Percentiles rank a stretch among this genome's conserved stretches.
Evolutionary conservation across 2,797 vertebrate genomes (phyloP).

Genomic region (Sebastes vulpes): DNA sequence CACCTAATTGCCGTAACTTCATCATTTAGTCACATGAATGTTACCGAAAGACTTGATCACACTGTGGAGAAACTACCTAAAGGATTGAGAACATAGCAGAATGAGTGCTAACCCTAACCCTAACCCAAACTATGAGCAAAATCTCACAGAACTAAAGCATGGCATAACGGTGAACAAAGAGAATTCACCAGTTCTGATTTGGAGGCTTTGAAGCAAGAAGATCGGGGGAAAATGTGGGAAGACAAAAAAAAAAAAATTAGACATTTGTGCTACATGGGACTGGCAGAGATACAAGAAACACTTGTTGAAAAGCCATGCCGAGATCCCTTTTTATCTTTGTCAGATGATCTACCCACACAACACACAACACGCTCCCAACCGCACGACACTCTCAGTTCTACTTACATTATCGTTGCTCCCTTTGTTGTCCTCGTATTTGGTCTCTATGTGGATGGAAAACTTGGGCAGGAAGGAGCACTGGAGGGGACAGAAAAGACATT

Average conservation of each 20-base stretch:
- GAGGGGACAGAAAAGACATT: slow-evolving; percentile 51
- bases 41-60: background rate
- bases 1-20: background rate
- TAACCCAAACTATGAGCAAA: background rate
- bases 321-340: background rate
- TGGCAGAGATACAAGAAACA: background rate
- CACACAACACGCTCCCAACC: background rate
- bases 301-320: background rate
- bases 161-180: slow-evolving; percentile 4
- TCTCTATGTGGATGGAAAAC: slow-evolving; percentile 98
- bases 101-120: background rate
- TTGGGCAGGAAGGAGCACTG: slow-evolving; percentile 97
- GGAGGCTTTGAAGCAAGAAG: background rate
- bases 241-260: background rate
- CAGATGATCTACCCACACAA: background rate
- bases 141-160: background rate
- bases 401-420: slow-evolving; percentile 93
- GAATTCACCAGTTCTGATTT: slow-evolving; percentile 1
- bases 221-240: background rate
- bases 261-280: background rate
- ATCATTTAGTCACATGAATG: background rate
- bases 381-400: slow-evolving; percentile 38
- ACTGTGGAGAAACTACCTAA: background rate
- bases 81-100: background rate
- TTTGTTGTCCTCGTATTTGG: slow-evolving; percentile 89